A percentile compares a stretch with the other conserved stretches of the same genome.
Evolutionary conservation across 2,113 vertebrate genomes (phyloP).

Genomic region (Heliornis fulica): DNA sequence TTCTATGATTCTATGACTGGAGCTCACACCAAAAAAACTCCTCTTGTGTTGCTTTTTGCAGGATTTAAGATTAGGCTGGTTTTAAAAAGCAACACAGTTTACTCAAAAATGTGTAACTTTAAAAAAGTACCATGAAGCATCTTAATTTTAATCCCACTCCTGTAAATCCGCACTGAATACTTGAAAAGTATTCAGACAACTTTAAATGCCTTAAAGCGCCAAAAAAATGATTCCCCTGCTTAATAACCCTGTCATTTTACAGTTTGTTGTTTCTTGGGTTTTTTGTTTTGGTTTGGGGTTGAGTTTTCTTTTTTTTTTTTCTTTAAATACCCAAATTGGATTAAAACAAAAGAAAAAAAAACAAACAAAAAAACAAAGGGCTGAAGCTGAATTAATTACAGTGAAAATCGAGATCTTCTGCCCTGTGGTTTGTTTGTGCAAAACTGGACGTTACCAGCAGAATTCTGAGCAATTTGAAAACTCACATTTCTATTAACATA

Average conservation of each 20-base stretch:
- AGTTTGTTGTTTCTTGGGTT: neutral
- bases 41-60: neutral
- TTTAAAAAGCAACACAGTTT: neutral
- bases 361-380: too few species aligned
- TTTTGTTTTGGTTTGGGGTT: neutral
- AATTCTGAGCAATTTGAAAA: neutral
- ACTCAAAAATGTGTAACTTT: neutral
- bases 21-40: neutral
- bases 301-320: neutral
- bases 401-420: neutral
- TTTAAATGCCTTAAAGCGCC: neutral
- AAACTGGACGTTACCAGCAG: neutral
- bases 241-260: neutral
- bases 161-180: neutral
- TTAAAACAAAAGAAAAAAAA: too few species aligned
- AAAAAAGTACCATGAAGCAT: neutral
- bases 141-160: conserved; percentile 4
- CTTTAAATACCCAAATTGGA: neutral
- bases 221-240: neutral
- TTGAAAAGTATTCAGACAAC: neutral
- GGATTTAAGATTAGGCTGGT: neutral
- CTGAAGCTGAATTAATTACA: neutral
- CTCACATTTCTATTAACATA: neutral
- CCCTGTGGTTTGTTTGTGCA: neutral
- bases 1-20: too few species aligned